Base-by-base conservation (phyloP, 2,113 vertebrate species). In the Lynx canadensis region DNA sequence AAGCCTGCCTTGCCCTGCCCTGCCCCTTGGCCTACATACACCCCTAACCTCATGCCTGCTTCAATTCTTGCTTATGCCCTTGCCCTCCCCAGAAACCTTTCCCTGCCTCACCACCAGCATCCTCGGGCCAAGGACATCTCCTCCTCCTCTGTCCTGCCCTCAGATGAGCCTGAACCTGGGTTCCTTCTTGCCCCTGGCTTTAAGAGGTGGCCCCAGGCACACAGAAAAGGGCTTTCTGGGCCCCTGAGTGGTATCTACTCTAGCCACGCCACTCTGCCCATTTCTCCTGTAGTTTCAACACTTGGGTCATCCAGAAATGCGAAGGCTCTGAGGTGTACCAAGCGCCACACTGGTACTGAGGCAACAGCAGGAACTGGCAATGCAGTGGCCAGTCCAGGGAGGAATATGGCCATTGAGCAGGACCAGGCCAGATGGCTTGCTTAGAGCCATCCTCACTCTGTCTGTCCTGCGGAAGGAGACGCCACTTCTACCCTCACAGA, bases 361-460 rank as follows among this genome's bases (percentile, higher is more conserved):
- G 6, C 0, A 0, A 15, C 7, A 25, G 11, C 38, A 38, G 90
- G 31, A 68, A 14, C 2, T 18, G 33, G 36, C 76, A 36, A 3
- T 18, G 12, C 23, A 79, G 71, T 69, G 5, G 0, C 18, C 25
- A 4, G 27, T 27, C 48, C 8, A 15, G 31, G 31, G 1, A 27
- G 52, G 86, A 63, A 52, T 63, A 5, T 4, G 4, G 31, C 36
- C 25, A 0, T 0, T 3, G 13, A 82, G 63, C 38, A 23, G 31
- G 27, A 4, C 31, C 2, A 0, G 12, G 15, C 25, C 18, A 0
- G 18, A 38, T 9, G 41, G 19, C 16, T 31, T 36, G 29, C 69
- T 45, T 14, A 38, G 41, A 74, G 45, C n/a, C 3, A 4, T 29
- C 69, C 50, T 27, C 23, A 27, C 21, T n/a, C 65, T 21, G 29